Evolutionary conservation across 1,140 invertebrate genomes (phyloP), one percentile per base, ranked within the genome.

Genomic region (Macrostomum lignano): DNA sequence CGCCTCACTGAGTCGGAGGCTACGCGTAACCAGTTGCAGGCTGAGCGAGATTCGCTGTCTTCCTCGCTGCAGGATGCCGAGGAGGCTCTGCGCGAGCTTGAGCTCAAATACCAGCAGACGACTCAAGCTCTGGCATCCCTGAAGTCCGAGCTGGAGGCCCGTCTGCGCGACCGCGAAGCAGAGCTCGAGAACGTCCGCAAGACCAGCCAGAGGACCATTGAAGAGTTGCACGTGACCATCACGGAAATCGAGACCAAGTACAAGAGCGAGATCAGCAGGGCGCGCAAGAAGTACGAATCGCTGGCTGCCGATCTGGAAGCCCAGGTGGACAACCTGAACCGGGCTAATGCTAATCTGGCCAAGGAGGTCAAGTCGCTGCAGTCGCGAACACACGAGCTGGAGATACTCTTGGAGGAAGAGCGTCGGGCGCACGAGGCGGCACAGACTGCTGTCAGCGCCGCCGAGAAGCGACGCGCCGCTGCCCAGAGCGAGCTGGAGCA

Each of bases 281-380:
- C 56, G 37, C 55, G 52, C 46, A 58, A 58, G 48, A 58, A 55
- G 39, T 52, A 48, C 40, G 53, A 55, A 38, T 41, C 43, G 17
- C 49, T 53, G 40, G 49, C 55, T 38, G 43, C 47, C 19, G 55
- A 58, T 35, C 44, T 53, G 9, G 51, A 56, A 35, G 44, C 44
- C 28, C 34, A 36, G 17, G 25, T 42, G 14, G 40, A 42, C 17
- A 47, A 46, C 21, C 43, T 57, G 25, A 49, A 51, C 42, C 17
- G 36, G 11, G 33, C 19, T 20, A 55, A 51, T 38, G 48, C 48
- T 37, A 53, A 54, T 42, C 37, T 51, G 15, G 35, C 21, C 21
- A 43, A 44, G 19, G 35, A 25, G 9, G 38, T 42, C 33, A 44
- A 43, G 25, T 21, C 6, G 3, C 24, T 41, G 7, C 9, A 23